phyloP scores from a whole-genome alignment of 2,797 vertebrate species.

The Zenarchopterus dispar region DNA sequence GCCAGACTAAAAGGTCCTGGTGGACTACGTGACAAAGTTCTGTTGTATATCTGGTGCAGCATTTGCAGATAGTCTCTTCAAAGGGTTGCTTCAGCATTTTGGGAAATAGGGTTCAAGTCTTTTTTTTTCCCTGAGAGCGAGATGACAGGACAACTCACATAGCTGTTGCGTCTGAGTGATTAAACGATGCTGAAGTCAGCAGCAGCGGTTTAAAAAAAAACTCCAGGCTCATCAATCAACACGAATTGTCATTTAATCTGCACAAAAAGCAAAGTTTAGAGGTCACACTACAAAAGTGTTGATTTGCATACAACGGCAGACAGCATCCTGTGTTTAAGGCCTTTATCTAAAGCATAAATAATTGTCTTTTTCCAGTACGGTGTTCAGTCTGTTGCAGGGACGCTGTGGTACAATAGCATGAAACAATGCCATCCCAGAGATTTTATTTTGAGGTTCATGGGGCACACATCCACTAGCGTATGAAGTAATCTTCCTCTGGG shows the following conservation, averaged over 20 bases:
- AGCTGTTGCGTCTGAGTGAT: not conserved
- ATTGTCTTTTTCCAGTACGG: no score
- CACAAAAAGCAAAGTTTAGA: not conserved
- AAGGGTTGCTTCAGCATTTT: not conserved
- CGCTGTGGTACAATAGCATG: constrained; percentile 1
- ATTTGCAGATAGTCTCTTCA: not conserved
- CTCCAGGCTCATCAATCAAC: not conserved
- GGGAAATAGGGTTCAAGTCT: no score
- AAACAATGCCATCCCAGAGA: constrained; percentile 39
- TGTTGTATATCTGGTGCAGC: not conserved
- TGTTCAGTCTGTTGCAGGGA: no score
- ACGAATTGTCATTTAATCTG: not conserved
- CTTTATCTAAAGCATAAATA: no score
- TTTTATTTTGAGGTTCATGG: constrained; percentile 54
- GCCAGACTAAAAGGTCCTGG: not conserved
- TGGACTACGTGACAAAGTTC: not conserved
- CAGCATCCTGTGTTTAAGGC: no score
- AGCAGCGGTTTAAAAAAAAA: not conserved
- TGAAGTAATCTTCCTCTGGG: constrained; percentile 51
- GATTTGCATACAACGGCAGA: not conserved
- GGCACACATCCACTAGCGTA: constrained; percentile 58
- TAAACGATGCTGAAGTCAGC: not conserved
- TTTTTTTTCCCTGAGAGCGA: not conserved
- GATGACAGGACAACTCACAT: not conserved
- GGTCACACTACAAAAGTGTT: not conserved